Evolutionary conservation across 2,113 vertebrate species (phyloP).

Genomic region (Galemys pyrenaicus): DNA sequence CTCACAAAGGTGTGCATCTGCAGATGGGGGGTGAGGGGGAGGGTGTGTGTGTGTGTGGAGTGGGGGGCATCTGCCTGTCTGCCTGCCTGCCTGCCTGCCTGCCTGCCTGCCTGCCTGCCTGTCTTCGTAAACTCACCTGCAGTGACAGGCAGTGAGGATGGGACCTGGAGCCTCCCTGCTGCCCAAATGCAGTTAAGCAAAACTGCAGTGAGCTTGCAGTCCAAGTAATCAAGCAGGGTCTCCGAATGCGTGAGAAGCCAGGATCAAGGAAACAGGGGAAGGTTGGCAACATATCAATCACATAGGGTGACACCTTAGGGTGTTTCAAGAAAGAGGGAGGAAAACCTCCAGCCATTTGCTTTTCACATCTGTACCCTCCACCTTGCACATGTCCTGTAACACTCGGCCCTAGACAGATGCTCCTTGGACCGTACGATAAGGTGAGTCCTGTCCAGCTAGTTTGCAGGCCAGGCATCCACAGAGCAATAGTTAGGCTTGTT

Average conservation of each 20-base stretch:
- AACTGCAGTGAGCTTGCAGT: background rate
- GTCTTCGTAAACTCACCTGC: background rate
- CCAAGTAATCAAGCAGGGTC: background rate
- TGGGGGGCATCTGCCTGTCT: too few relatives aligned
- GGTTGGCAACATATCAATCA: accelerated
- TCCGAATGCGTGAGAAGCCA: background rate
- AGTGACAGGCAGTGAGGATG: background rate
- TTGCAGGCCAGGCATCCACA: background rate
- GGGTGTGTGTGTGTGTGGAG: background rate
- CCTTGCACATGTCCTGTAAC: background rate
- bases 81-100: too few relatives aligned
- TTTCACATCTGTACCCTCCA: background rate
- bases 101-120: background rate
- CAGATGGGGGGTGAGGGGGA: background rate
- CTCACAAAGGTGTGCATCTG: too few relatives aligned
- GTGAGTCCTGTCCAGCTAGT: background rate
- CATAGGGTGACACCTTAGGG: background rate
- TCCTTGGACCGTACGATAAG: background rate
- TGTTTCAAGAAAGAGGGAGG: background rate
- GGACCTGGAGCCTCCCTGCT: background rate
- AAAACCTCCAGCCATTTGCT: background rate
- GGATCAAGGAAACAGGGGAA: background rate
- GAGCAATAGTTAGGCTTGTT: background rate
- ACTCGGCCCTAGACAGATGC: background rate
- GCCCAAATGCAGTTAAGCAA: background rate